Evolutionary conservation across 1,140 invertebrate species (phyloP).

Genomic region (Ooceraea biroi): DNA sequence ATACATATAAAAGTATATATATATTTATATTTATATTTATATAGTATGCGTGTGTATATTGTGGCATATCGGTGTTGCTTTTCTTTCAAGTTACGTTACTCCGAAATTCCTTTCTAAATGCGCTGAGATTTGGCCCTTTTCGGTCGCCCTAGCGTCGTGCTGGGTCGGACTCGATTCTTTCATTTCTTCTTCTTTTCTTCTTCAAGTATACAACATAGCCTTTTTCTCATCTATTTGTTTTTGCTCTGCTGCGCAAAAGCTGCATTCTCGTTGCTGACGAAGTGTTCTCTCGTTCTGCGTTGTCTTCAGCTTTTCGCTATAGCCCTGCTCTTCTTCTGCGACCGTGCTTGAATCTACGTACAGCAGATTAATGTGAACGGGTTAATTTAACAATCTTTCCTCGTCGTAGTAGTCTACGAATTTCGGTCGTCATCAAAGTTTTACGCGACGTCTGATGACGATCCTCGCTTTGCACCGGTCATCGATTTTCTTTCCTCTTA

Average conservation of each 20-base stretch:
- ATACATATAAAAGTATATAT: slow-evolving; percentile 65
- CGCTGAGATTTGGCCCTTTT: slow-evolving; percentile 37
- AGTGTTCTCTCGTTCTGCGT: slow-evolving; percentile 33
- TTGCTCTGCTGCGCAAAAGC: slow-evolving; percentile 55
- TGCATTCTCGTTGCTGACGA: slow-evolving; percentile 50
- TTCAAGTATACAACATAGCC: background rate
- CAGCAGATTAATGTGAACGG: no score
- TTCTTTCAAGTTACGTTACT: slow-evolving; percentile 10
- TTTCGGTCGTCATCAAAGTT: slow-evolving; percentile 12
- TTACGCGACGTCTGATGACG: background rate
- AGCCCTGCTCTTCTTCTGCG: background rate
- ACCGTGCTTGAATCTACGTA: background rate
- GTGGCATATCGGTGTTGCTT: slow-evolving; percentile 57
- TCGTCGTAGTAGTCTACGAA: slow-evolving; percentile 27
- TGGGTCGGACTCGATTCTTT: slow-evolving; percentile 9
- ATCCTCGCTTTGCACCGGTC: background rate
- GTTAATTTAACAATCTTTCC: slow-evolving; percentile 29
- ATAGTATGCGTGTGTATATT: slow-evolving; percentile 58
- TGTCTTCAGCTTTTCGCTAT: slow-evolving; percentile 1
- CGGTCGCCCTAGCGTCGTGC: slow-evolving; percentile 62
- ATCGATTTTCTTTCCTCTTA: background rate
- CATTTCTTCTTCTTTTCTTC: background rate
- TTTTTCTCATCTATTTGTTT: slow-evolving; percentile 45
- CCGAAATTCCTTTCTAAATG: background rate
- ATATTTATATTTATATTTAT: slow-evolving; percentile 64